Conservation (phyloP, 1,140 invertebrate species). For the Harlomillsia oculata region DNA sequence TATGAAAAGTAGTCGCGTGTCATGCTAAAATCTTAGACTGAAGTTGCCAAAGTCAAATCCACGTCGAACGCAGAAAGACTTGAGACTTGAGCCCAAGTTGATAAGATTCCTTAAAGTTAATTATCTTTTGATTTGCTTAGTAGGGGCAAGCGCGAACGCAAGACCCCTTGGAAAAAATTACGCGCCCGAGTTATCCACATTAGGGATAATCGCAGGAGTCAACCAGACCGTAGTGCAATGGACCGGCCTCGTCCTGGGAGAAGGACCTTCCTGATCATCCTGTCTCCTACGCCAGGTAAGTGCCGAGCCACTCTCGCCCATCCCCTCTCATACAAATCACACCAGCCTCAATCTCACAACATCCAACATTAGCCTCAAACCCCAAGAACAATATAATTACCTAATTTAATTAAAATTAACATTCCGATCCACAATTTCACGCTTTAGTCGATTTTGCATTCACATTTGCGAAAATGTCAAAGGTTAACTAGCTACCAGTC, state of each 20-base stretch:
- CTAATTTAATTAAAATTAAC: no score
- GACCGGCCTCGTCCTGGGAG: constrained; percentile 53
- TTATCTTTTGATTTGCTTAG: constrained; percentile 3
- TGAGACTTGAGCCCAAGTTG: no score
- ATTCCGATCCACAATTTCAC: no score
- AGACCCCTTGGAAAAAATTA: constrained; percentile 58
- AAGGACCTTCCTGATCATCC: constrained; percentile 55
- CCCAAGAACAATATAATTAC: no score
- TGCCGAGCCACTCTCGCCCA: constrained; percentile 34
- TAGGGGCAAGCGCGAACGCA: constrained; percentile 47
- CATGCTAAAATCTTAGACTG: no score
- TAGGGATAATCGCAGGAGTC: constrained; percentile 52
- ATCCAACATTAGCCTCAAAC: background rate
- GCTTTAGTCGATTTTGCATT: no score
- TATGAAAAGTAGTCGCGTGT: no score
- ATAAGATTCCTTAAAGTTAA: no score
- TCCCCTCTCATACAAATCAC: background rate
- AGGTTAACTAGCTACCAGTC: no score
- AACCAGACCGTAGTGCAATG: constrained; percentile 53
- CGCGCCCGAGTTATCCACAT: constrained; percentile 57
- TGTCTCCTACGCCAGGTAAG: constrained; percentile 55
- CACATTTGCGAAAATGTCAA: no score
- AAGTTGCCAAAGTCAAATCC: no score
- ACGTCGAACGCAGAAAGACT: no score
- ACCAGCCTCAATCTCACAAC: background rate